Evolutionary conservation across 2,113 vertebrate genomes (phyloP), one percentile per base, ranked within the genome.

Genomic region (Channa maculata): DNA sequence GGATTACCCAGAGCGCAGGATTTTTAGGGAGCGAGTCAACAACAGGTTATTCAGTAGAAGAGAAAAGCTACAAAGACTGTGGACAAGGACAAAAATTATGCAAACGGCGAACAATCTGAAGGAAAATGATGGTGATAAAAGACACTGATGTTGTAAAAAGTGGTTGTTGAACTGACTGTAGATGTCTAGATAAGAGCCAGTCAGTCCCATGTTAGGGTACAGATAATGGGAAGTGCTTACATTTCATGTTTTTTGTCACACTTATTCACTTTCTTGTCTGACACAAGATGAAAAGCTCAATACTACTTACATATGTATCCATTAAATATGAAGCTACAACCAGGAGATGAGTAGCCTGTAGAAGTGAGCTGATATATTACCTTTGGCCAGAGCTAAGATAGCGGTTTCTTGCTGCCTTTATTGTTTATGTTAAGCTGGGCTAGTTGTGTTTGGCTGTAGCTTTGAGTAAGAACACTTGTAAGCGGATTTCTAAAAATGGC

Each of bases 1-100:
- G 24, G 63, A 67, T 65, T 48, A 65, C n/a, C 44, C 33, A 52
- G 49, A 73, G 72, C 58, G 33, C 45, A 50, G 5, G 43, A 55
- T 34, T 33, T 68, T 65, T 65, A 41, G 45, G 14, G 39, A 60
- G 24, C 36, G 36, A 54, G 71, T 71, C 44, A 41, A 65, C 5
- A 64, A 53, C 39, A 41, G 64, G 46, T 54, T 69, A 41, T 24
- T 24, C 24, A 24, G 24, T 9, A 48, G 7, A 52, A 52, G 36
- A 36, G 33, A 44, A 50, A 51, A 2, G 11, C 12, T 50, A 57
- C 41, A 64, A 50, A n/a, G 8, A 59, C 13, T 13, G 44, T 34
- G n/a, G 14, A 44, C 13, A 58, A 57, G 63, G 38, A 72, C 6
- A 46, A n/a, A 63, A 71, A 37, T 38, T 8, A 67, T 55, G 37